Percentiles rank a stretch among this genome's conserved stretches.
These are phyloP conservation scores for Molossus molossus DNA, from an alignment of 2,797 vertebrate species.

Conservation along the genomic window DNA sequence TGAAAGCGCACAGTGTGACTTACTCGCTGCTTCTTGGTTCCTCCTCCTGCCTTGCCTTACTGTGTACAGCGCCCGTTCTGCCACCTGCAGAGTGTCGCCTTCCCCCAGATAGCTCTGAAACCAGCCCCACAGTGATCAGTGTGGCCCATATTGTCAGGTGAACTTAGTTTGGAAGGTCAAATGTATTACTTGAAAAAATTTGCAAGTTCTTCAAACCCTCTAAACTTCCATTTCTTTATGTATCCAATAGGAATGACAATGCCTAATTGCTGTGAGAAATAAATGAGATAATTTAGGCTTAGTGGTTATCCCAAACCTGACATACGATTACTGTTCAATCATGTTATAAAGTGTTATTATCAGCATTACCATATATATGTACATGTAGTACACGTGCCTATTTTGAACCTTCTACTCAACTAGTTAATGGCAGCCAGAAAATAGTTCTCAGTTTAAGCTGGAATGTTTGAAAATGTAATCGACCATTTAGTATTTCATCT, in stretches of 20 bases:
- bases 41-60: background rate
- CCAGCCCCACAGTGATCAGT: background rate
- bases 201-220: background rate
- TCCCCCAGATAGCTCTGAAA: background rate
- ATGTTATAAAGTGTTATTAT: background rate
- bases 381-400: background rate
- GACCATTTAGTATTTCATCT: background rate
- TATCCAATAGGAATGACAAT: background rate
- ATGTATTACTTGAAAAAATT: background rate
- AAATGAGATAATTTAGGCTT: background rate
- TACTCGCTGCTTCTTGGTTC: background rate
- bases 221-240: background rate
- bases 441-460: background rate
- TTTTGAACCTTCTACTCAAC: background rate
- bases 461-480: constrained; percentile 22
- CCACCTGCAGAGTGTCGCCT: background rate
- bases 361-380: background rate
- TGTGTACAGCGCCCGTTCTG: background rate
- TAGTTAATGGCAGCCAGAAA: background rate
- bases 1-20: background rate
- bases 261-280: background rate
- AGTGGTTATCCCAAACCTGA: background rate
- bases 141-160: background rate
- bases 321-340: background rate
- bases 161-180: background rate